phyloP scores from a whole-genome alignment of 2,888 invertebrate species.

The Mechanitis mazaeus region DNA sequence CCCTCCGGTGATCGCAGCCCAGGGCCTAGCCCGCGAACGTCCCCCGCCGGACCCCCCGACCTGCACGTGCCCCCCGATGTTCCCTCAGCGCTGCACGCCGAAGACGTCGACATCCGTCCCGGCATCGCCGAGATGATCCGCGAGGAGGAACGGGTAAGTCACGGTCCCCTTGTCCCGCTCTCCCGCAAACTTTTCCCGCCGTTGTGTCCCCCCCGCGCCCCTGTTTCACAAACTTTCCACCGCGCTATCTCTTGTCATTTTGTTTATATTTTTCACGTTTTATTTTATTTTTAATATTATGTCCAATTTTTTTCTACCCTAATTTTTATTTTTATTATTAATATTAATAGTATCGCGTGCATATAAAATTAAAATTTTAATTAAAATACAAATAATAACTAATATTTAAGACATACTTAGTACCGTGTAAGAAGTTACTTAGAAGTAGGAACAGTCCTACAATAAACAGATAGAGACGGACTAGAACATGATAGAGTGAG shows the following conservation, averaged over 20 bases:
- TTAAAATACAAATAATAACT: too few species aligned
- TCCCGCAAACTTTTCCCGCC: conserved; percentile 52
- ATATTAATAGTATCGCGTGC: too few species aligned
- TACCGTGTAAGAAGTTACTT: too few species aligned
- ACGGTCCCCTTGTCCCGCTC: conserved; percentile 28
- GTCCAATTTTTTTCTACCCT: too few species aligned
- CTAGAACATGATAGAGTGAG: too few species aligned
- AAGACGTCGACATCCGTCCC: conserved; percentile 94
- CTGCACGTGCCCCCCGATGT: conserved; percentile 41
- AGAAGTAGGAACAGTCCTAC: too few species aligned
- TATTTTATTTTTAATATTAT: not conserved
- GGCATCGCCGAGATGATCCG: conserved; percentile 97
- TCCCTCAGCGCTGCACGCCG: conserved; percentile 69
- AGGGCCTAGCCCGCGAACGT: conserved; percentile 42
- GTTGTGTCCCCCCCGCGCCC: conserved; percentile 32
- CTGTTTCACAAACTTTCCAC: conserved; percentile 51
- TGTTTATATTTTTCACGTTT: conserved; percentile 39
- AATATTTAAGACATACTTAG: too few species aligned
- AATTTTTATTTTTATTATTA: too few species aligned
- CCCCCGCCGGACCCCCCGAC: conserved; percentile 34
- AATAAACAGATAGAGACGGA: too few species aligned
- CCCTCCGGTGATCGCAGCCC: conserved; percentile 46
- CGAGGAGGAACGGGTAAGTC: conserved; percentile 96
- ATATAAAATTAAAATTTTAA: not conserved
- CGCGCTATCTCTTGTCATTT: conserved; percentile 48